phyloP scores from a whole-genome alignment of 1,140 invertebrate species.

The Hyposmocoma kahamanoa region DNA sequence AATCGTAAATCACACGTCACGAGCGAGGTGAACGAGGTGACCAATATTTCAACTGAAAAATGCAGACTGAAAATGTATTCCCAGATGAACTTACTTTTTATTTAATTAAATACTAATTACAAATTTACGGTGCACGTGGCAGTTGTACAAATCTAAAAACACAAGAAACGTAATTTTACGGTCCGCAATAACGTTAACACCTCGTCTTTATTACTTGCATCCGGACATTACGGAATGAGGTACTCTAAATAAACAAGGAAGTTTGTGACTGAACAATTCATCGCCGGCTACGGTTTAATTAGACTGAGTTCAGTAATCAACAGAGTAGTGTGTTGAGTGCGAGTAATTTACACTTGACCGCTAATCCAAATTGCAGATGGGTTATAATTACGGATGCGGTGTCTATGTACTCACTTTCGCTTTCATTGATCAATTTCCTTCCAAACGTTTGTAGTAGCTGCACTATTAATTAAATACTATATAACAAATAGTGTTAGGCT shows the following conservation, averaged over 20 bases:
- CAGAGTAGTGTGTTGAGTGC: constrained; percentile 16
- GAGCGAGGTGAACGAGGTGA: constrained; percentile 19
- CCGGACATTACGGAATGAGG: constrained; percentile 31
- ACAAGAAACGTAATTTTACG: not conserved
- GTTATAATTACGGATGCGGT: constrained; percentile 9
- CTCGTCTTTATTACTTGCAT: constrained; percentile 32
- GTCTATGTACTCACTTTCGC: too few species aligned
- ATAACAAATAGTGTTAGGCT: too few species aligned
- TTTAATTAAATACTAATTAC: too few species aligned
- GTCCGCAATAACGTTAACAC: constrained; percentile 9
- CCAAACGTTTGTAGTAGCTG: not conserved
- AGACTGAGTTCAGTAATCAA: constrained; percentile 33
- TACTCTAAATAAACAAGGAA: constrained; percentile 45
- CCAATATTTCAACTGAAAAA: constrained; percentile 8
- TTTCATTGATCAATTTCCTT: too few species aligned
- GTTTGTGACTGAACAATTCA: constrained; percentile 40
- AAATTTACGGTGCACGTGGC: too few species aligned
- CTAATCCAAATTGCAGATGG: constrained; percentile 21
- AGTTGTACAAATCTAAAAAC: too few species aligned
- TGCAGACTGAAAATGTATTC: too few species aligned
- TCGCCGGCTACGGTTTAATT: constrained; percentile 45
- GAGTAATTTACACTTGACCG: constrained; percentile 27
- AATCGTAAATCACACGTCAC: constrained; percentile 19
- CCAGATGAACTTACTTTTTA: too few species aligned
- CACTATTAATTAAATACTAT: too few species aligned